These are phyloP conservation scores for Sturnira hondurensis DNA, from an alignment of 2,113 vertebrate genomes.

Conservation along the genomic window DNA sequence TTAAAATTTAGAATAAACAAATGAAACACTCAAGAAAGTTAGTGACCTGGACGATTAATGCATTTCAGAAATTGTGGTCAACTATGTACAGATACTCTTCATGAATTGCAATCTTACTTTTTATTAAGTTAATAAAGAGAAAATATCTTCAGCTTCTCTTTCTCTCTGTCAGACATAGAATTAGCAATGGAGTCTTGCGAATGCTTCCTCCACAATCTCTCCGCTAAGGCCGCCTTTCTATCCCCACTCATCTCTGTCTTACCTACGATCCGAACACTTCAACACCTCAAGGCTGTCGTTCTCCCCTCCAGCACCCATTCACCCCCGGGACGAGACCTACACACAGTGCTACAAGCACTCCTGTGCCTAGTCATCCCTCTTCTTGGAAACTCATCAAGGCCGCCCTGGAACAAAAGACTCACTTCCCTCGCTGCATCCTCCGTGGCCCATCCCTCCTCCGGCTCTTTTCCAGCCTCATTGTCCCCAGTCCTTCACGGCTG, in stretches of 20 bases:
- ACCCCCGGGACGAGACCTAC: neutral
- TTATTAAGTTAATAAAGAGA: neutral
- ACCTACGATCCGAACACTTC: neutral
- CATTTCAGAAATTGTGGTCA: constrained; percentile 37
- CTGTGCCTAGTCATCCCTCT: neutral
- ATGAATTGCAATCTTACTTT: neutral
- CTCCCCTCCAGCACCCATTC: neutral
- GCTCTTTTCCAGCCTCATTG: neutral
- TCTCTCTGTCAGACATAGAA: neutral
- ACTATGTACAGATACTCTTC: neutral
- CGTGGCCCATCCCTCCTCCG: neutral
- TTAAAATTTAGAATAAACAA: constrained; percentile 45
- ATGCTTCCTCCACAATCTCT: neutral
- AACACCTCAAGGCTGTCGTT: neutral
- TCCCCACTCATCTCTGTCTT: neutral
- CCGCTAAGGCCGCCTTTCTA: neutral
- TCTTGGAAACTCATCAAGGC: neutral
- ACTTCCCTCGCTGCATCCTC: neutral
- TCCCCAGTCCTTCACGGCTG: neutral
- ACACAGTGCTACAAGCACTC: too few species aligned
- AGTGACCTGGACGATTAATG: neutral
- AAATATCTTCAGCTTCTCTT: neutral
- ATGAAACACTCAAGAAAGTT: neutral
- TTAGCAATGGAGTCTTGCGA: neutral
- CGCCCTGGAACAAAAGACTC: neutral